Evolutionary conservation across 2,888 invertebrate genomes (phyloP), one percentile per base, ranked within the genome.

Genomic region (Girardia tigrina): DNA sequence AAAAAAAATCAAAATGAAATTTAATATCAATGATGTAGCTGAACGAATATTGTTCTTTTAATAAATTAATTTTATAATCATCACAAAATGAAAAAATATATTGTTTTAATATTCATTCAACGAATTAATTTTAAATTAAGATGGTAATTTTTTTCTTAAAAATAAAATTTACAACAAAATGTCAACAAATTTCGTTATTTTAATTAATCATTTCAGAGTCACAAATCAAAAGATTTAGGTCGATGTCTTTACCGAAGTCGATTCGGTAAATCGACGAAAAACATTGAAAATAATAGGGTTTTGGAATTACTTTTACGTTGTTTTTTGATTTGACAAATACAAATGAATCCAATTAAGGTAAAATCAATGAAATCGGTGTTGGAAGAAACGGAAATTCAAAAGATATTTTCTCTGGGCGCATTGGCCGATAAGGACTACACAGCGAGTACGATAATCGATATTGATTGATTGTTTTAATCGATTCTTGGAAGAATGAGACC

Each of bases 311-410:
- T n/a, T n/a, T n/a, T n/a, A n/a, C n/a, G n/a, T n/a, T n/a, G n/a
- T n/a, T n/a, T n/a, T n/a, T n/a, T 56, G n/a, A n/a, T 4, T 56
- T 12, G n/a, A 56, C 23, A 4, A 12, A 12, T 56, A 20, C 23
- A 12, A 56, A 56, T 56, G n/a, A 8, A 20, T 4, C 23, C 23
- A 20, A 20, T 56, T 8, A n/a, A 56, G 56, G 2, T n/a, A 56
- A 56, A 56, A 56, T 23, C 56, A 2, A 56, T 56, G 56, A 56
- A 56, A 56, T 56, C 56, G 2, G 56, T 56, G n/a, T 56, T 56
- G n/a, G 56, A 56, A 56, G 56, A 56, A 16, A 20, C 56, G 4
- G 56, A 56, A 20, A 2, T 56, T 12, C 56, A 56, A 16, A 56
- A 56, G 23, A 56, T 56, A 56, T 56, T 56, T 56, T 56, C 56